Conservation (phyloP, 2,113 vertebrate genomes). For the Urocolius indicus region DNA sequence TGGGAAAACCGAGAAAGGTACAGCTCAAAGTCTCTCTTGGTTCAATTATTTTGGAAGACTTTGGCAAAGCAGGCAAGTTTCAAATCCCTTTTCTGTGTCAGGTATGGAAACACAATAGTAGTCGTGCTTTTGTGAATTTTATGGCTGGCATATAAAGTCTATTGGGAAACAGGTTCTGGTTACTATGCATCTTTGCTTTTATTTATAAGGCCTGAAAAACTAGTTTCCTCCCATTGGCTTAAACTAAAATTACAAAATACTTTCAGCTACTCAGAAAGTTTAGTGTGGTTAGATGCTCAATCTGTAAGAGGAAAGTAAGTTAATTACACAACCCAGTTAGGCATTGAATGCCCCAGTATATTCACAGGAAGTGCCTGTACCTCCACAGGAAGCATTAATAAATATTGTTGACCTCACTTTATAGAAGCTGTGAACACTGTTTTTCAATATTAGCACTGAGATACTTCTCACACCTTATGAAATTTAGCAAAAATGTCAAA, state of each 20-base stretch:
- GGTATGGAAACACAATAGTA: neutral
- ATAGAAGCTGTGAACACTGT: neutral
- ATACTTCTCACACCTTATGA: neutral
- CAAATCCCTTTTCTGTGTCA: neutral
- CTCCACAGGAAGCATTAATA: neutral
- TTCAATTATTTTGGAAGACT: neutral
- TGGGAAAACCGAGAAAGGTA: neutral
- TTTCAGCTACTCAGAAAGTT: neutral
- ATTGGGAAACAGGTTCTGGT: neutral
- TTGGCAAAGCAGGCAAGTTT: neutral
- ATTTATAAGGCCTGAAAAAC: neutral
- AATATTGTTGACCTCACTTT: neutral
- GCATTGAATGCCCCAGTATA: neutral
- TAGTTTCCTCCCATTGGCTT: neutral
- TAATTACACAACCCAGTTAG: neutral
- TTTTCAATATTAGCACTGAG: conserved; percentile 6
- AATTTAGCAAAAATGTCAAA: neutral
- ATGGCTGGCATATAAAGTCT: neutral
- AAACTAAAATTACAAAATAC: neutral
- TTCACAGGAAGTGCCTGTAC: neutral
- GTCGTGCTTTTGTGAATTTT: neutral
- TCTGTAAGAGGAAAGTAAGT: neutral
- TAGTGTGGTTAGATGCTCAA: neutral
- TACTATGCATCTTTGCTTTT: neutral
- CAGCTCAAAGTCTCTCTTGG: neutral